Evolutionary conservation across 2,113 vertebrate genomes (phyloP).

Genomic region (Salvator merianae): DNA sequence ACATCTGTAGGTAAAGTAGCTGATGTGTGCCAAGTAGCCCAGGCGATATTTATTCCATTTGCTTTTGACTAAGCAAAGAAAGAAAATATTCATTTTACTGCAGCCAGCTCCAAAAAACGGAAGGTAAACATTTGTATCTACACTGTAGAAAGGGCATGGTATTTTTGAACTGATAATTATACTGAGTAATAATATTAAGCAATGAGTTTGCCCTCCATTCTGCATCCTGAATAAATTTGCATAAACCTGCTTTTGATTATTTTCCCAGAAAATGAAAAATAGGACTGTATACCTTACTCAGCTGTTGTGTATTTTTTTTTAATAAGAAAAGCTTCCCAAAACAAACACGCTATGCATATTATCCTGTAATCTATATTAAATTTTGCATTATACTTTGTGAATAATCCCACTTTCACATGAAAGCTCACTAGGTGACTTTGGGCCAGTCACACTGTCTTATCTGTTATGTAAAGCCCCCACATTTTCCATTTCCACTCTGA

Average conservation of each 20-base stretch:
- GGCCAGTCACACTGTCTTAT: too few relatives aligned
- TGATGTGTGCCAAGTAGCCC: constrained; percentile 1
- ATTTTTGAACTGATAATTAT: constrained; percentile 10
- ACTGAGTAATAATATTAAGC: neutral
- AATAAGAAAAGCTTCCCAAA: constrained; percentile 21
- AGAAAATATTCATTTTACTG: constrained; percentile 9
- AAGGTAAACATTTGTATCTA: constrained; percentile 36
- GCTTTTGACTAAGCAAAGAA: constrained; percentile 14
- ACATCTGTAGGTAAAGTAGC: neutral
- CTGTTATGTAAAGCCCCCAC: too few relatives aligned
- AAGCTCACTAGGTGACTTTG: too few relatives aligned
- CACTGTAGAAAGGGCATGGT: neutral
- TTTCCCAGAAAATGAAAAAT: neutral
- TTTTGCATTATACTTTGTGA: constrained; percentile 25
- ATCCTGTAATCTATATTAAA: neutral
- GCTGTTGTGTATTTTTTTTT: neutral
- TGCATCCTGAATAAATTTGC: neutral
- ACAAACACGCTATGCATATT: neutral
- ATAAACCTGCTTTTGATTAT: neutral
- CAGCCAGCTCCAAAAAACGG: constrained; percentile 18
- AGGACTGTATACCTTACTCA: neutral
- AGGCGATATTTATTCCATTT: constrained; percentile 37
- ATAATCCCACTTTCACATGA: too few relatives aligned
- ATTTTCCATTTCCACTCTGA: too few relatives aligned
- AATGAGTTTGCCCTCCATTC: constrained; percentile 5